phyloP scores from a whole-genome alignment of 1,140 invertebrate genomes.

The Phortica variegata region DNA sequence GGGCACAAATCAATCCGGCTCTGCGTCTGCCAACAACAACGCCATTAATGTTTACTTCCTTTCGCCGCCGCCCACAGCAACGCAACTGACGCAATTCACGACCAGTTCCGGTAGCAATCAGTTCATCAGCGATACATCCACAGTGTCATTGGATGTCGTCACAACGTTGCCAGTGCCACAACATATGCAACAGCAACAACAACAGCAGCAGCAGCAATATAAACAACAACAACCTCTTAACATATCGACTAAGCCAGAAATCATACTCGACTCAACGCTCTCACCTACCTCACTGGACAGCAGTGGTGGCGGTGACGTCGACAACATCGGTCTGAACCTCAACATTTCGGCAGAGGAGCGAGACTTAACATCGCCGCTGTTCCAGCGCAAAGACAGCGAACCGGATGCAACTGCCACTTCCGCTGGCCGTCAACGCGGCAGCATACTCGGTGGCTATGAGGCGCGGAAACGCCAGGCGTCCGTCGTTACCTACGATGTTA shows the following conservation, averaged over 20 bases:
- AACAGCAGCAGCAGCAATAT: slow-evolving; percentile 13
- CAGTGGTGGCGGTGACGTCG: slow-evolving; percentile 11
- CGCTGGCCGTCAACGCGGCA: slow-evolving; percentile 38
- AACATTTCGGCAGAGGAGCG: slow-evolving; percentile 27
- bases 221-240: slow-evolving; percentile 18
- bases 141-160: slow-evolving; percentile 49
- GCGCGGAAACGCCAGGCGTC: slow-evolving; percentile 52
- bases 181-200: slow-evolving; percentile 9
- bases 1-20: background rate
- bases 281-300: slow-evolving; percentile 38
- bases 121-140: slow-evolving; percentile 38
- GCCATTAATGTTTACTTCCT: slow-evolving; percentile 55
- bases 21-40: no score
- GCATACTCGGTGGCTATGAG: slow-evolving; percentile 44
- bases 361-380: slow-evolving; percentile 47
- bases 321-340: background rate
- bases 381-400: slow-evolving; percentile 43
- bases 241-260: slow-evolving; percentile 53
- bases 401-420: slow-evolving; percentile 35
- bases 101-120: slow-evolving; percentile 22
- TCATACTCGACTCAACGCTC: slow-evolving; percentile 55
- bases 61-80: slow-evolving; percentile 44
- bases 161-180: slow-evolving; percentile 39
- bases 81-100: slow-evolving; percentile 27
- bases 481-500: slow-evolving; percentile 56